Percentiles rank a stretch among this genome's conserved stretches.
Evolutionary conservation across 2,888 invertebrate species (phyloP).

Genomic region (Apodemia duryi): DNA sequence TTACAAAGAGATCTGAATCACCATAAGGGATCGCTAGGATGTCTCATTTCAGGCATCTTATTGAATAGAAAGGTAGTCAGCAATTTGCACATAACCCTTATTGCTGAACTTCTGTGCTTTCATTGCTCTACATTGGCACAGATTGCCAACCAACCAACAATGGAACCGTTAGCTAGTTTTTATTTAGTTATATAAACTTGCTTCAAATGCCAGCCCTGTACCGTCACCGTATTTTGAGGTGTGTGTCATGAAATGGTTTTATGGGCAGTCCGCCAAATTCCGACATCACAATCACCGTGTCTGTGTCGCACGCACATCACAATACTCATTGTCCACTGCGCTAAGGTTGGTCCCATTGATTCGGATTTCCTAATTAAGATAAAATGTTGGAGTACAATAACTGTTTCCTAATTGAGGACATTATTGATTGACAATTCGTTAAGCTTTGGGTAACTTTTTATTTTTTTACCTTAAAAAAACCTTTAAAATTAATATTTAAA

Average conservation of each 20-base stretch:
- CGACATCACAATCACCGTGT: not conserved
- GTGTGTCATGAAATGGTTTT: conserved; percentile 4
- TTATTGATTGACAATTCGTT: not conserved
- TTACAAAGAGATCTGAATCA: too few species aligned
- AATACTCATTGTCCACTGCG: not conserved
- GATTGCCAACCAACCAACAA: too few species aligned
- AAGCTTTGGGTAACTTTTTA: not conserved
- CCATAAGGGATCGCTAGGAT: too few species aligned
- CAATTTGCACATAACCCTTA: too few species aligned
- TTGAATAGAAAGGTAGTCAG: too few species aligned
- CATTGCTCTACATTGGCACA: too few species aligned
- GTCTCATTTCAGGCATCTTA: too few species aligned
- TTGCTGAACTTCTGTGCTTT: too few species aligned
- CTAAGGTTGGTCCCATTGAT: not conserved
- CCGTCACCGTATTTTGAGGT: not conserved
- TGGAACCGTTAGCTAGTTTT: too few species aligned
- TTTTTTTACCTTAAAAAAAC: too few species aligned
- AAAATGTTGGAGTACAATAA: not conserved
- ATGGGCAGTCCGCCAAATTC: conserved; percentile 6
- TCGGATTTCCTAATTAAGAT: conserved; percentile 1
- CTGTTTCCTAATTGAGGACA: not conserved
- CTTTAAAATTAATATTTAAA: too few species aligned
- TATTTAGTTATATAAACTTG: too few species aligned
- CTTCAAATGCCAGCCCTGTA: not conserved
- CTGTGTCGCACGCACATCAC: not conserved